phyloP scores from a whole-genome alignment of 64 coral and sea anemone genomes.

The Montipora efflorescens region DNA sequence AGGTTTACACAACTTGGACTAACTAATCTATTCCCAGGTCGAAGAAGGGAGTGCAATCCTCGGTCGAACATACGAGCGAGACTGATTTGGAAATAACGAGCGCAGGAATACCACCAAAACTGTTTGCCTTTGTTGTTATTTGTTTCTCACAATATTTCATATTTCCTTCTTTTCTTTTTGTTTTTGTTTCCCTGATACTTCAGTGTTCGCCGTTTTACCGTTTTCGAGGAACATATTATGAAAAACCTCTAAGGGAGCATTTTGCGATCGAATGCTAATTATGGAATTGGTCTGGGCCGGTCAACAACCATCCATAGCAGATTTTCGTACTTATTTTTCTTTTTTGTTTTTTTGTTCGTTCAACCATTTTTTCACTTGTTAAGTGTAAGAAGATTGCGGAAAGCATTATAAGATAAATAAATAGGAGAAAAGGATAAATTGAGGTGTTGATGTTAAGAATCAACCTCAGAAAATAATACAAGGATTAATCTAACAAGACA shows the following conservation, averaged over 20 bases:
- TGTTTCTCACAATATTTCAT: background rate
- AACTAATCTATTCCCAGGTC: background rate
- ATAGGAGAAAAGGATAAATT: background rate
- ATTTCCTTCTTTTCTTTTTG: background rate
- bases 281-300: background rate
- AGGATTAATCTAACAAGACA: too few relatives aligned
- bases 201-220: background rate
- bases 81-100: background rate
- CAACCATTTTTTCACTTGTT: too few relatives aligned
- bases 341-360: background rate
- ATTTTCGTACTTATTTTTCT: background rate
- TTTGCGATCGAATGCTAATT: background rate
- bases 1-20: too few relatives aligned
- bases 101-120: background rate
- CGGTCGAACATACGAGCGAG: conserved; percentile 19
- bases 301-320: background rate
- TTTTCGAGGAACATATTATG: background rate
- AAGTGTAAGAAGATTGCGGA: background rate
- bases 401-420: background rate
- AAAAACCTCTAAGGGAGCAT: background rate
- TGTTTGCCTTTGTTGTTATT: background rate
- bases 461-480: too few relatives aligned
- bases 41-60: background rate
- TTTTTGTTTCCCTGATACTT: background rate
- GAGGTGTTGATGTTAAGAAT: background rate